phyloP scores from a whole-genome alignment of 2,797 vertebrate genomes.

The Poeciliopsis gracilis region DNA sequence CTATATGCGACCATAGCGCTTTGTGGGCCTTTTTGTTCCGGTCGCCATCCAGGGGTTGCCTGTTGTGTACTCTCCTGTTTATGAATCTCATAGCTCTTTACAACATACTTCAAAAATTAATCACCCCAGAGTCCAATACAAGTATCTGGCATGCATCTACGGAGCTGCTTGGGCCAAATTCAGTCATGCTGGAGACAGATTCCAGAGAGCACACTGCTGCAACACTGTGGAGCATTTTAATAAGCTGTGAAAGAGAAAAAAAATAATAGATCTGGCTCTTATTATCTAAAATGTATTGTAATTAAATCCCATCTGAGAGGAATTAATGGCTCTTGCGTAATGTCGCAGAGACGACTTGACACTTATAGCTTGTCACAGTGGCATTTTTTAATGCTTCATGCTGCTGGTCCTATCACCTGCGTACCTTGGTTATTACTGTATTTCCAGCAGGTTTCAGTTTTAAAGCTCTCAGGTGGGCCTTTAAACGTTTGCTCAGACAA shows the following conservation, averaged over 20 bases:
- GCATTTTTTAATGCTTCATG: slow-evolving; percentile 69
- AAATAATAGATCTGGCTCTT: slow-evolving; percentile 20
- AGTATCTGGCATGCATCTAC: slow-evolving; percentile 64
- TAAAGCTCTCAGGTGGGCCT: slow-evolving; percentile 86
- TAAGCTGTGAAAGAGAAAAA: slow-evolving; percentile 13
- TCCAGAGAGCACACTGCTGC: slow-evolving; percentile 35
- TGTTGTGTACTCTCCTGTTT: slow-evolving; percentile 73
- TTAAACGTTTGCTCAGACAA: slow-evolving; percentile 86
- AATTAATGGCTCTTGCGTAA: slow-evolving; percentile 47
- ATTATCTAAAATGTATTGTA: slow-evolving; percentile 55
- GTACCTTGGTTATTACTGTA: slow-evolving; percentile 75
- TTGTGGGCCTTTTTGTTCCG: slow-evolving; percentile 61
- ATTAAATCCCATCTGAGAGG: slow-evolving; percentile 44
- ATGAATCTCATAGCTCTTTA: slow-evolving; percentile 79
- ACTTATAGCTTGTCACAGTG: slow-evolving; percentile 76
- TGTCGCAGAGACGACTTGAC: slow-evolving; percentile 54
- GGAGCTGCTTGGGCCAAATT: slow-evolving; percentile 60
- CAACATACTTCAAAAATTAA: slow-evolving; percentile 80
- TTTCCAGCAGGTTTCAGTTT: slow-evolving; percentile 85
- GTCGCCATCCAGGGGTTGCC: slow-evolving; percentile 60
- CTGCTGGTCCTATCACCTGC: slow-evolving; percentile 67
- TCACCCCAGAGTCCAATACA: slow-evolving; percentile 75
- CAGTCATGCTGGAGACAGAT: slow-evolving; percentile 24
- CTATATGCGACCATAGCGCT: slow-evolving; percentile 57
- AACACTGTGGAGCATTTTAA: slow-evolving; percentile 31